Conservation (phyloP, 1,140 invertebrate species). For the Drosophila funebris region DNA sequence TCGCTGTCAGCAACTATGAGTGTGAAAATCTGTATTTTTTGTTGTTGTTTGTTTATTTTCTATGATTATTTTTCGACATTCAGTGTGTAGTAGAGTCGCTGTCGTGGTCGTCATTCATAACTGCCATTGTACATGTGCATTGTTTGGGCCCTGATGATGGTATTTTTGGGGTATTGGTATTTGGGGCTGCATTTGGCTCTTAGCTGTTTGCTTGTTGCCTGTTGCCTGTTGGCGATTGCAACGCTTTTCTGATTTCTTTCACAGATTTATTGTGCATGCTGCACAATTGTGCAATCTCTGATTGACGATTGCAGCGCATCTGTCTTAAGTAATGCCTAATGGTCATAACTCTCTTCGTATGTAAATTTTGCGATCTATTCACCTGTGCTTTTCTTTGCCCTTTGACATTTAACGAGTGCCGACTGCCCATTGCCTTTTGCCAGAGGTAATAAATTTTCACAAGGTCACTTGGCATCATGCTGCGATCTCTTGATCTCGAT, state of each 20-base stretch:
- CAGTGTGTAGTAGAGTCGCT: background rate
- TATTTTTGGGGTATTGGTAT: conserved; percentile 10
- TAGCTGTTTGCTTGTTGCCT: conserved; percentile 17
- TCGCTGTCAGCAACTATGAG: conserved; percentile 32
- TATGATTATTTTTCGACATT: conserved; percentile 65
- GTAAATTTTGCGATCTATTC: conserved; percentile 15
- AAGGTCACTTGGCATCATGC: conserved; percentile 50
- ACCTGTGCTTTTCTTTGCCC: conserved; percentile 43
- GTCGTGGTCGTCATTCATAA: conserved; percentile 37
- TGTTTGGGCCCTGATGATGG: conserved; percentile 44
- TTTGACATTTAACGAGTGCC: conserved; percentile 39
- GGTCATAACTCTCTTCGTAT: conserved; percentile 29
- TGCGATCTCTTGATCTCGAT: background rate
- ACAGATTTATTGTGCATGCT: conserved; percentile 34
- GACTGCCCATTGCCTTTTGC: conserved; percentile 11
- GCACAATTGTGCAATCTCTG: background rate
- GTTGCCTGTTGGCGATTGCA: conserved; percentile 45
- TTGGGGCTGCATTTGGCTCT: conserved; percentile 18
- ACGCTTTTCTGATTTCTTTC: conserved; percentile 71
- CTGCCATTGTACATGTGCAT: conserved; percentile 52
- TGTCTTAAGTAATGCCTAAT: conserved; percentile 48
- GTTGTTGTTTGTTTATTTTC: conserved; percentile 35
- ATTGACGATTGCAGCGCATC: background rate
- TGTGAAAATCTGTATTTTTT: conserved; percentile 69
- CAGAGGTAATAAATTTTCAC: conserved; percentile 53